Base-by-base conservation (phyloP, 2,797 vertebrate species). In the Catharus ustulatus region DNA sequence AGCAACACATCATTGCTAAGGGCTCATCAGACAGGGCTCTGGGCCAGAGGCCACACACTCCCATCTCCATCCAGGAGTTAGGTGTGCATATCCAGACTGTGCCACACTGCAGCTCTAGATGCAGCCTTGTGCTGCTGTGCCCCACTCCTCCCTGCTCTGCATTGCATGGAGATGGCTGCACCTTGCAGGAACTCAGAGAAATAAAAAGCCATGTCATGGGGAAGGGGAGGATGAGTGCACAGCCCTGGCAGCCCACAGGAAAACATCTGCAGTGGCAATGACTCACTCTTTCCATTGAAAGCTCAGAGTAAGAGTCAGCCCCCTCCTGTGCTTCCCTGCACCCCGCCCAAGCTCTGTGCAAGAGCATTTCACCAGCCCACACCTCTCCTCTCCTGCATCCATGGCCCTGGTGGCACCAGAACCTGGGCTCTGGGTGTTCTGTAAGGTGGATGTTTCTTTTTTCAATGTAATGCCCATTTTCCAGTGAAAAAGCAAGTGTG, bases 321-420 rank as follows among this genome's bases (percentile, higher is more conserved):
- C 34, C 67, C 45, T 69, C 55, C 81, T 49, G 17, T 0, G 14
- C 23, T 27, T 40, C 55, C 27, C 46, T 52, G 49, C 38, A 54
- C 27, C 10, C 57, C 0, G 0, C 42, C 32, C 74, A 21, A 64
- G 43, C 1, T 61, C 49, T n/a, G 18, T 30, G 17, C 54, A 61
- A 63, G 74, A 74, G 45, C 40, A 26, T 54, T 58, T 67, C 58
- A 52, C 11, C 1, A 0, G 46, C 38, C 32, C 48, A 45, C 59
- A 64, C 10, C 13, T 63, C 26, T 26, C 29, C 32, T 27, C 57
- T 68, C 80, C 57, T 58, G n/a, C 75, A 57, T 1, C 3, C 1
- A 30, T 0, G 2, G n/a, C 43, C 19, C 51, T 1, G 15, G 5
- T 14, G 20, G 45, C 49, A 78, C 58, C 62, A 73, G 45, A 71